Conservation (phyloP, 2,113 vertebrate genomes). For the Hipposideros armiger region DNA sequence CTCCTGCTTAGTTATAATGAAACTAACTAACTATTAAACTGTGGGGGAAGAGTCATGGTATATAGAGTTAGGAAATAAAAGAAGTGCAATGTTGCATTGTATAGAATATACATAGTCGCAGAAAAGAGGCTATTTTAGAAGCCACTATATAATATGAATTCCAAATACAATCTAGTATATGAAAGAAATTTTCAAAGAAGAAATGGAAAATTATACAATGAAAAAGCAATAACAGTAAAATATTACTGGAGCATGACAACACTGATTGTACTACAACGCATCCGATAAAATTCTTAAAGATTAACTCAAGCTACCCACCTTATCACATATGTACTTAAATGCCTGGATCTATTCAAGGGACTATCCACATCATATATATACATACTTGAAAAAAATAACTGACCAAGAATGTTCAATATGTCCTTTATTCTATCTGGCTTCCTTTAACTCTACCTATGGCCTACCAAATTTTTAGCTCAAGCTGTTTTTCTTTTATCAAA, state of each 20-base stretch:
- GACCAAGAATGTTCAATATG: not conserved
- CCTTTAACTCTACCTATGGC: not conserved
- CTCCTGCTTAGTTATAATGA: not conserved
- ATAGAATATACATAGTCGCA: not conserved
- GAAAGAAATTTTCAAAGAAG: constrained; percentile 21
- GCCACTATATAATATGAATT: not conserved
- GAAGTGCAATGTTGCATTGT: not conserved
- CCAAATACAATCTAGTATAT: not conserved
- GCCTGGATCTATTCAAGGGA: not conserved
- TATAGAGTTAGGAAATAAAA: not conserved
- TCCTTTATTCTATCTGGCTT: not conserved
- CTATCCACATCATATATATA: not conserved
- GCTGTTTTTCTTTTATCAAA: constrained; percentile 6
- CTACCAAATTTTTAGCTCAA: constrained; percentile 12
- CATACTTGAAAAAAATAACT: not conserved
- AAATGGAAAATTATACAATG: constrained; percentile 22
- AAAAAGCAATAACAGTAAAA: not conserved
- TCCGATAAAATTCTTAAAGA: constrained; percentile 8
- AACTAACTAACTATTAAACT: not conserved
- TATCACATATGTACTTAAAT: not conserved
- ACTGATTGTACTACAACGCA: not conserved
- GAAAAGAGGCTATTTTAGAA: not conserved
- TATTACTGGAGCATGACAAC: not conserved
- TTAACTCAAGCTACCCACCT: not conserved
- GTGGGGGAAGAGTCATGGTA: not conserved